These are phyloP conservation scores for Torymus texanus DNA, from an alignment of 2,888 invertebrate genomes.

Conservation along the genomic window DNA sequence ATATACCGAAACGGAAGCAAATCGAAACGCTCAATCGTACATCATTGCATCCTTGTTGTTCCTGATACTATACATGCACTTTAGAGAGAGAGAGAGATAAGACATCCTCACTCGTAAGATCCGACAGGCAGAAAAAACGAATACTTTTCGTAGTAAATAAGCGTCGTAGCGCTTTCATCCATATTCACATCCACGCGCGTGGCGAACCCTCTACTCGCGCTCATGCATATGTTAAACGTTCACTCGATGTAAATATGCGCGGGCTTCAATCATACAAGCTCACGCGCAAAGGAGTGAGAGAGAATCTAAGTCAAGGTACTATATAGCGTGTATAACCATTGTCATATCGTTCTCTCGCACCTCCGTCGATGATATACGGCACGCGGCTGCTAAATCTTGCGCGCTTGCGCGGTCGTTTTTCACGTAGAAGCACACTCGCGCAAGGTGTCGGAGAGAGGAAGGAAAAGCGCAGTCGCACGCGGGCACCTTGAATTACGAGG, in stretches of 20 bases:
- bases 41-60: no score
- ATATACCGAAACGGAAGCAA: no score
- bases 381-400: not conserved
- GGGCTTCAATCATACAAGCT: conserved; percentile 6
- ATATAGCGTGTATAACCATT: not conserved
- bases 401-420: not conserved
- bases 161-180: conserved; percentile 32
- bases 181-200: conserved; percentile 30
- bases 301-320: conserved; percentile 67
- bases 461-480: conserved; percentile 8
- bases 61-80: no score
- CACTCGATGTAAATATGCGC: conserved; percentile 36
- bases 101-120: not conserved
- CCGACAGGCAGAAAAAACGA: conserved; percentile 16
- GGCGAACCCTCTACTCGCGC: not conserved
- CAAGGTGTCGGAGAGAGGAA: conserved; percentile 8
- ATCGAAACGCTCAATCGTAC: no score
- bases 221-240: conserved; percentile 42
- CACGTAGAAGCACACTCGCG: not conserved
- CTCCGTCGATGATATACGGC: not conserved
- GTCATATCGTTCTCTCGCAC: conserved; percentile 16
- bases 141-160: conserved; percentile 27
- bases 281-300: not conserved
- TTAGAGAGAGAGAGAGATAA: no score
- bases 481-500: conserved; percentile 39